Evolutionary conservation across 2,797 vertebrate species (phyloP).

Genomic region (Argya squamiceps): DNA sequence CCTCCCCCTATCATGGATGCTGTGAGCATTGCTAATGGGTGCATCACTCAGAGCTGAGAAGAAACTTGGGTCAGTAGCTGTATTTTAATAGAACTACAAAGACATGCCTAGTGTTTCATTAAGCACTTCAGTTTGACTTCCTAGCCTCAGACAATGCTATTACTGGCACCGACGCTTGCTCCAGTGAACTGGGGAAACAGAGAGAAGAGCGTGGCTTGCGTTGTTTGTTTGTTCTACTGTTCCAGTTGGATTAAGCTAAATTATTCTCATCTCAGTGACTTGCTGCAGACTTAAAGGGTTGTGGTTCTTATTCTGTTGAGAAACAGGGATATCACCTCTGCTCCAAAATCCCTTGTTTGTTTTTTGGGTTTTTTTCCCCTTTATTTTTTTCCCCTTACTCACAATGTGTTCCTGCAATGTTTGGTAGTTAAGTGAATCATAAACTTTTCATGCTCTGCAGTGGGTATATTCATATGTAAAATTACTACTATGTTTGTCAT

Average conservation of each 20-base stretch:
- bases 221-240: conserved; percentile 9
- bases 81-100: not conserved
- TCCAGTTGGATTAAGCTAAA: conserved; percentile 13
- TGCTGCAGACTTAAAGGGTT: not conserved
- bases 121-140: not conserved
- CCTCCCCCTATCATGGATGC: not conserved
- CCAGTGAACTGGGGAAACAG: not conserved
- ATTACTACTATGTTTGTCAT: not conserved
- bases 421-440: conserved; percentile 11
- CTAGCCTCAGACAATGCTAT: not conserved
- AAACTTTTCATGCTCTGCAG: conserved; percentile 33
- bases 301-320: not conserved
- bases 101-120: not conserved
- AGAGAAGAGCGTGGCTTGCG: fast-evolving
- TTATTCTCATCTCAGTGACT: not conserved
- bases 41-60: not conserved
- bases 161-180: not conserved
- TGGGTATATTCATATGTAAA: conserved; percentile 5
- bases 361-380: too few relatives aligned
- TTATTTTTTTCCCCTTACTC: fast-evolving
- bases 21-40: not conserved
- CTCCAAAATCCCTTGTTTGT: not conserved
- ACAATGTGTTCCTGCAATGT: not conserved
- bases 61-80: not conserved
- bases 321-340: not conserved